Base-by-base conservation (phyloP, 1,140 invertebrate species). In the Danaus plexippus region DNA sequence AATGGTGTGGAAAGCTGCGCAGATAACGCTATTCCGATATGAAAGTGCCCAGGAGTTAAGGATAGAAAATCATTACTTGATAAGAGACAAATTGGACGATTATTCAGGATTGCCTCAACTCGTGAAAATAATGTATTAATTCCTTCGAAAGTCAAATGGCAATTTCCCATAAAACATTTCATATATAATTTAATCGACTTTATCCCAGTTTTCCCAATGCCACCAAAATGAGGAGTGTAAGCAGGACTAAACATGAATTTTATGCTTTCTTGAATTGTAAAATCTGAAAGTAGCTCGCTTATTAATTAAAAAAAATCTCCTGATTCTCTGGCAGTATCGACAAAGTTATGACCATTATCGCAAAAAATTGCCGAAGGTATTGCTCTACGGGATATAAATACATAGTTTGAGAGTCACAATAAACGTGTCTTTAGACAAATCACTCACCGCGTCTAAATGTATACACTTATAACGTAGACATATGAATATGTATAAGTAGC, bases 91-190 rank as follows among this genome's bases (percentile, higher is more conserved):
- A 87, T 40, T n/a, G 77, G 80, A 41, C 80, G 67, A 12, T 73
- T 82, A 64, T 87, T 88, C 6, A 85, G 55, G 43, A 71, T 52
- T 1, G 75, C 69, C 49, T 80, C 77, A 9, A 80, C 61, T 54
- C 80, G 73, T 43, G 61, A 64, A 18, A 80, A 61, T 9, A 79
- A 42, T 8, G 76, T 77, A 6, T 18, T 51, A 1, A 85, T 41
- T 49, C 81, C 72, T 66, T 80, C 71, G 22, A 69, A 67, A 18
- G 66, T 78, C 0, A 84, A 56, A 12, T 63, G 52, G 4, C 40
- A n/a, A 44, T 67, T 64, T 9, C 64, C 66, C 9, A 71, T 54
- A 5, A 72, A 55, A 44, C 68, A 18, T 54, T 63, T 54, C 9
- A 78, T 45, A 53, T 77, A 69, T 50, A 49, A 58, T 65, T 79